Conservation (phyloP, 2,797 vertebrate species). For the Podarcis siculus region DNA sequence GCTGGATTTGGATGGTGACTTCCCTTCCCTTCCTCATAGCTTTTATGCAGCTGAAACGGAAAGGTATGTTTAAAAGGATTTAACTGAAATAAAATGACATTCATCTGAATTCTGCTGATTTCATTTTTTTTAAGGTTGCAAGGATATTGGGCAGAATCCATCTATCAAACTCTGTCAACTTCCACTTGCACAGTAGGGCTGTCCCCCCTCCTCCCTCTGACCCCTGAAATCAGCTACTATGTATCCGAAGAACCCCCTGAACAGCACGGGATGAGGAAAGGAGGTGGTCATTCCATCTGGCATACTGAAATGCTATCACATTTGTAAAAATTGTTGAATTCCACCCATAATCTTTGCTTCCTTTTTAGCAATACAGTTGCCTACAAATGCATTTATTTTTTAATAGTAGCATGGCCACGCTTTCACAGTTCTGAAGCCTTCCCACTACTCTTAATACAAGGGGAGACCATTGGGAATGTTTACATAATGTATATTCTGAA, state of each 20-base stretch:
- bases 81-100: not conserved
- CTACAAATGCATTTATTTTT: not conserved
- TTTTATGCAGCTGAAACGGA: conserved; percentile 69
- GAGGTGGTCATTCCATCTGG: no score
- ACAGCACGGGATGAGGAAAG: no score
- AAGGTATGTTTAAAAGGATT: conserved; percentile 68
- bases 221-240: no score
- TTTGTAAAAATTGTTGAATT: not conserved
- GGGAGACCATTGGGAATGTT: not conserved
- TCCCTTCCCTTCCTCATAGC: conserved; percentile 47
- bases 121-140: not conserved
- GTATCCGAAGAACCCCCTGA: no score
- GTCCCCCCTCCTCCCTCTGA: no score
- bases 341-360: not conserved
- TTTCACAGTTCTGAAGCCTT: not conserved
- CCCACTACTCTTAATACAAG: not conserved
- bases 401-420: not conserved
- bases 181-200: no score
- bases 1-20: conserved; percentile 78
- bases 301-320: no score
- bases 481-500: not conserved
- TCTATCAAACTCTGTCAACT: no score
- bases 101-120: conserved; percentile 1
- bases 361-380: not conserved
- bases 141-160: no score